These are phyloP conservation scores for Acanthosepion pharaonis DNA, from an alignment of 2,888 invertebrate species.

Conservation along the genomic window DNA sequence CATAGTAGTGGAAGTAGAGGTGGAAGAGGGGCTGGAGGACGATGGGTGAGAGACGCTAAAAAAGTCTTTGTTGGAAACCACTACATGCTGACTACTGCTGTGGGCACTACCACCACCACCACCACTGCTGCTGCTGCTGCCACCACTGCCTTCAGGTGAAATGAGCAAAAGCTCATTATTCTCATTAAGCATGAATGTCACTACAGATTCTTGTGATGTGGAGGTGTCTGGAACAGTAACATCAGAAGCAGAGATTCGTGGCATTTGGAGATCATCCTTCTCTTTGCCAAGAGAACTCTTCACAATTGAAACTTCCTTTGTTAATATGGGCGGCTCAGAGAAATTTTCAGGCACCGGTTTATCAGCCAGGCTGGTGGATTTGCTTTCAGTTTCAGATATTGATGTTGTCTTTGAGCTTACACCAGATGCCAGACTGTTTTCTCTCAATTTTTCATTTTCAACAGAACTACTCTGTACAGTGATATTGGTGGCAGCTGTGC, in stretches of 20 bases:
- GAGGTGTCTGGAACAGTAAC: background rate
- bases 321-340: constrained; percentile 38
- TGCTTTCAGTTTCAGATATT: background rate
- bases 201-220: background rate
- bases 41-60: constrained; percentile 35
- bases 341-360: constrained; percentile 37
- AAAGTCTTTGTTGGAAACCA: constrained; percentile 15
- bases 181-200: constrained; percentile 45
- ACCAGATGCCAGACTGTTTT: background rate
- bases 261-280: constrained; percentile 43
- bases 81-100: background rate
- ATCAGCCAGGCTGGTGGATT: background rate
- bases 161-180: constrained; percentile 24
- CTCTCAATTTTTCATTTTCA: background rate
- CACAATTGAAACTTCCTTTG: background rate
- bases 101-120: too few relatives aligned
- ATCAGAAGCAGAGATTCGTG: background rate
- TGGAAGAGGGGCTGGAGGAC: background rate
- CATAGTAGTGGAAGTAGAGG: background rate
- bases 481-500: background rate
- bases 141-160: background rate
- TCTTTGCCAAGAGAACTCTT: background rate
- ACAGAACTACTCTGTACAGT: background rate
- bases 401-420: background rate
- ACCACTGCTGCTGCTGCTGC: background rate